Conservation (phyloP, 2,113 vertebrate genomes). For the Planiliza haematocheilus region DNA sequence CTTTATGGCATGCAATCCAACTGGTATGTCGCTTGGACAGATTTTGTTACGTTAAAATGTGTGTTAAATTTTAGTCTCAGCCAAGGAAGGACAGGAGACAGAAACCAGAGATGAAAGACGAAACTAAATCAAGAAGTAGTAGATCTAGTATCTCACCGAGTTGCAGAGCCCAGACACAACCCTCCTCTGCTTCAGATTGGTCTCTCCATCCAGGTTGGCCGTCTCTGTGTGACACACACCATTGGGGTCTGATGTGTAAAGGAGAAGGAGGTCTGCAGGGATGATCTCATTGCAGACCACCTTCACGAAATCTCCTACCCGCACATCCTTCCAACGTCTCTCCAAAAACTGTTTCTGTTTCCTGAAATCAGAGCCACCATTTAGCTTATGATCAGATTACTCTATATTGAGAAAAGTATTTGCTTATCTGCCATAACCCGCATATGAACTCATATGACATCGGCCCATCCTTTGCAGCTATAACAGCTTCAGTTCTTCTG, state of each 20-base stretch:
- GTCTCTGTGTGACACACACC: constrained; percentile 92
- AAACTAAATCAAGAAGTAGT: not conserved
- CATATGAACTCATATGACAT: too few species aligned
- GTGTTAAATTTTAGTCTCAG: not conserved
- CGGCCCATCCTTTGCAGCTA: too few species aligned
- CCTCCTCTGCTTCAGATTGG: constrained; percentile 93
- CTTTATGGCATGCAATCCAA: constrained; percentile 3
- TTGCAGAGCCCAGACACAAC: constrained; percentile 67
- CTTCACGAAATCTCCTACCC: constrained; percentile 92
- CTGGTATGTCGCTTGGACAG: constrained; percentile 7
- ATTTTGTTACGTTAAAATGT: not conserved
- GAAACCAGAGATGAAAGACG: not conserved
- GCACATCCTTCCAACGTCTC: constrained; percentile 91
- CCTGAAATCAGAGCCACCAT: constrained; percentile 76
- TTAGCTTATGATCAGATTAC: too few species aligned
- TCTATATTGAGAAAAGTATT: too few species aligned
- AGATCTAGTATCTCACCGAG: constrained; percentile 57
- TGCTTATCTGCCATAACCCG: too few species aligned
- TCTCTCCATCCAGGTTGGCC: constrained; percentile 93
- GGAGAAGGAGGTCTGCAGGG: constrained; percentile 92
- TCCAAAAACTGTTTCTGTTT: constrained; percentile 82
- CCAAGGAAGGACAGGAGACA: not conserved
- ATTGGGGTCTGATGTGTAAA: constrained; percentile 89
- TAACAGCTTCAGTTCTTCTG: too few species aligned
- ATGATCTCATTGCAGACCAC: constrained; percentile 90